phyloP scores from a whole-genome alignment of 2,888 invertebrate species.

The Furcula furcula region DNA sequence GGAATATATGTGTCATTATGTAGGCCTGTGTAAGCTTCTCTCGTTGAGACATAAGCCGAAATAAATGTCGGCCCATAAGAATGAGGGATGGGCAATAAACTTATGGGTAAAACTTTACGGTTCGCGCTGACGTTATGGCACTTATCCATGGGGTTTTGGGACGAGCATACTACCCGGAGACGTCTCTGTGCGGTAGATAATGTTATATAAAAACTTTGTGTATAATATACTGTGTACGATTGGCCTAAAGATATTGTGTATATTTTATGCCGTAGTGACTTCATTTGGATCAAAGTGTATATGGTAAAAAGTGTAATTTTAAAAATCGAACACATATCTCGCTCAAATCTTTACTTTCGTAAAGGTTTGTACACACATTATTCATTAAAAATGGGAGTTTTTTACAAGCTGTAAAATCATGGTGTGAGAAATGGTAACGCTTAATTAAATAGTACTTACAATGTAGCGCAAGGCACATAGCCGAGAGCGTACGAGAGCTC shows the following conservation, averaged over 20 bases:
- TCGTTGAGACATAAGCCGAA: conserved; percentile 28
- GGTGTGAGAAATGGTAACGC: too few species aligned
- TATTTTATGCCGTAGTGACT: too few species aligned
- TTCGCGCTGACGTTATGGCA: conserved; percentile 1
- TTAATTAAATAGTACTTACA: conserved; percentile 71
- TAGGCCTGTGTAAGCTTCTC: neutral
- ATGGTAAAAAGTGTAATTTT: too few species aligned
- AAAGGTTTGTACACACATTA: too few species aligned
- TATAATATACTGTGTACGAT: too few species aligned
- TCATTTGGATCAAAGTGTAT: too few species aligned
- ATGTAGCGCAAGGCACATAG: conserved; percentile 80
- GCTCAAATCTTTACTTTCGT: too few species aligned
- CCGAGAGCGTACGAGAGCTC: conserved; percentile 73
- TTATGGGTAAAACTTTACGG: conserved; percentile 17
- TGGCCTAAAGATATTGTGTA: too few species aligned
- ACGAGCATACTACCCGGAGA: neutral
- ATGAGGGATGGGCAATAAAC: conserved; percentile 30
- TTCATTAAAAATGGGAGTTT: too few species aligned
- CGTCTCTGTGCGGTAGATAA: neutral
- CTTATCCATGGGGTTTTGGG: conserved; percentile 1
- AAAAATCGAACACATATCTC: too few species aligned
- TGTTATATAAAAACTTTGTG: neutral
- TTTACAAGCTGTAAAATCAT: too few species aligned
- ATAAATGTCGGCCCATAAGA: conserved; percentile 21
- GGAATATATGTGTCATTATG: neutral